Evolutionary conservation across 64 coral and sea anemone species (phyloP), one percentile per base, ranked within the genome.

Genomic region (Montipora cactus): DNA sequence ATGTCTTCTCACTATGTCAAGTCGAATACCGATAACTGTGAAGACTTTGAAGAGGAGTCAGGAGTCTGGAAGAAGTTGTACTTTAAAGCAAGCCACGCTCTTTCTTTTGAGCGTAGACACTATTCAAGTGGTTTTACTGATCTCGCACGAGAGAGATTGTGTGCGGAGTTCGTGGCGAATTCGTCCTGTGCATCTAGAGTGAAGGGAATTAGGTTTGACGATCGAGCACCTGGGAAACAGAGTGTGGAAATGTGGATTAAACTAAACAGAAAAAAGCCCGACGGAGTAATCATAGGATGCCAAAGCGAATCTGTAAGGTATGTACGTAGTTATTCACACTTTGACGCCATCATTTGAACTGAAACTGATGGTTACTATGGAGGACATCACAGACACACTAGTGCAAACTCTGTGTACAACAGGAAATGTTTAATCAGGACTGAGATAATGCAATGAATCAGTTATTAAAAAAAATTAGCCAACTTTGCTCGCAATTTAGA

Each of bases 291-390:
- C 28, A 88, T 97, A 83, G 96, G 96, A 49, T 97, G 96, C 83
- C 96, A 97, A 78, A 97, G 96, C 48, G 96, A 97, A 89, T 92
- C 96, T 83, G 89, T 89, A 6, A 97, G 96, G 96, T 97, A 87
- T 81, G 7, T 66, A n/a, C 13, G 4, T 16, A 12, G 12, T 37
- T 47, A 4, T 21, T 86, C 20, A 71, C 8, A n/a, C 5, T 23
- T 71, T 4, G 21, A 5, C 5, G 4, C 68, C 20, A 67, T 67
- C 10, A 14, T 10, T 10, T 5, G 9, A 16, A 23, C 22, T 23
- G 22, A 12, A 64, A 64, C 52, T 10, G 52, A 55, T 10, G 52
- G 61, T 14, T 7, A 64, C 53, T 57, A 57, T 6, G 11, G 53
- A 57, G 1, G 3, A 57, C 6, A 57, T 6, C 53, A 57, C 53